These are phyloP conservation scores for Melieria omissa DNA, from an alignment of 2,888 invertebrate genomes.

Conservation along the genomic window DNA sequence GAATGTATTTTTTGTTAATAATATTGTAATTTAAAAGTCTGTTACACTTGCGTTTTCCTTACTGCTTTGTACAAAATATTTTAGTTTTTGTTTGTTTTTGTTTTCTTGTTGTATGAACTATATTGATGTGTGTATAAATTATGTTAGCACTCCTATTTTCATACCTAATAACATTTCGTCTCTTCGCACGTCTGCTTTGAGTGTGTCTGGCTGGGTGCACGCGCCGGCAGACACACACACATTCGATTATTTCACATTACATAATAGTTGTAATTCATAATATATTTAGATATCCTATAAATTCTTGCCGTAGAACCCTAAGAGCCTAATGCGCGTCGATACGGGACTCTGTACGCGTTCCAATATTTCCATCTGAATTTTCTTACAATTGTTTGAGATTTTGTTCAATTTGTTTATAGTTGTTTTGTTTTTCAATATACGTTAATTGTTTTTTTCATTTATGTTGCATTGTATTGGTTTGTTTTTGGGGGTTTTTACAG, in stretches of 20 bases:
- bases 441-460: slow-evolving; percentile 20
- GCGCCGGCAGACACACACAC: no score
- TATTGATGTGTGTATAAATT: slow-evolving; percentile 9
- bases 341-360: slow-evolving; percentile 67
- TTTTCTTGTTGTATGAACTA: not conserved
- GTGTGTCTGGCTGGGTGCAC: no score
- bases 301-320: slow-evolving; percentile 67
- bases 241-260: no score
- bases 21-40: not conserved
- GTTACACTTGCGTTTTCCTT: not conserved
- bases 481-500: not conserved
- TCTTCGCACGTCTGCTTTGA: not conserved
- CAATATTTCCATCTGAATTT: slow-evolving; percentile 66
- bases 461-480: slow-evolving; percentile 8
- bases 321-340: slow-evolving; percentile 66
- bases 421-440: slow-evolving; percentile 26
- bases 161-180: slow-evolving; percentile 13
- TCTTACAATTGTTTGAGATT: not conserved
- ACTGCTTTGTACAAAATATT: slow-evolving; percentile 26
- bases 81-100: slow-evolving; percentile 6
- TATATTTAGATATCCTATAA: slow-evolving; percentile 53
- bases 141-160: slow-evolving; percentile 5
- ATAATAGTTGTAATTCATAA: no score
- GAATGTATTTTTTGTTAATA: not conserved
- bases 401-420: slow-evolving; percentile 18